phyloP scores from a whole-genome alignment of 2,797 vertebrate species.

The Syndactyla subalaris region DNA sequence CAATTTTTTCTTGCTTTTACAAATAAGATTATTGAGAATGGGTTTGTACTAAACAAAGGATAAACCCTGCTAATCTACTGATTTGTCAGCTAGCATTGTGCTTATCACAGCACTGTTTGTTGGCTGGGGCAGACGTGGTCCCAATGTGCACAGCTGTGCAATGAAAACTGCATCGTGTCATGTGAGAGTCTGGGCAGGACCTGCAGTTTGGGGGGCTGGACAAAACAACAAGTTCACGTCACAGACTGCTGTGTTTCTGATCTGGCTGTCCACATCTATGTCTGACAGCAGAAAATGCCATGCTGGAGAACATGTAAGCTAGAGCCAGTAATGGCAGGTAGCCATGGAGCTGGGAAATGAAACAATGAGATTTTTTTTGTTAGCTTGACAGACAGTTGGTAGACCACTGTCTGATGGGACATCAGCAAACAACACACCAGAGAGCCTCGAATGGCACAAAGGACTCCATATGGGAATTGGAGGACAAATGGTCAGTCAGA shows the following conservation, averaged over 20 bases:
- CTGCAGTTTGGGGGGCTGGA: not conserved
- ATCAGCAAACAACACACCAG: not conserved
- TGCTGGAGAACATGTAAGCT: not conserved
- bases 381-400: not conserved
- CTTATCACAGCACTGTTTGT: not conserved
- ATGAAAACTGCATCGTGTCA: rapidly evolving
- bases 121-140: not conserved
- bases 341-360: not conserved
- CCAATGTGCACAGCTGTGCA: not conserved
- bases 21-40: not conserved
- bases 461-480: rapidly evolving
- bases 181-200: not conserved
- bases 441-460: not conserved
- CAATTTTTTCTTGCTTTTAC: not conserved
- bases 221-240: not conserved
- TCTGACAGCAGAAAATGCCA: not conserved
- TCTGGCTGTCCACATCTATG: not conserved
- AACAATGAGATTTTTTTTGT: not conserved
- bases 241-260: not conserved
- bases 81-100: not conserved
- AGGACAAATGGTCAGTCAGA: not conserved
- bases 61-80: not conserved
- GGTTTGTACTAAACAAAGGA: not conserved
- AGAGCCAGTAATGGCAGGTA: not conserved
- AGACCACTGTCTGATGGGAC: not conserved